Evolutionary conservation across 2,797 vertebrate species (phyloP).

Genomic region (Acipenser oxyrinchus): DNA sequence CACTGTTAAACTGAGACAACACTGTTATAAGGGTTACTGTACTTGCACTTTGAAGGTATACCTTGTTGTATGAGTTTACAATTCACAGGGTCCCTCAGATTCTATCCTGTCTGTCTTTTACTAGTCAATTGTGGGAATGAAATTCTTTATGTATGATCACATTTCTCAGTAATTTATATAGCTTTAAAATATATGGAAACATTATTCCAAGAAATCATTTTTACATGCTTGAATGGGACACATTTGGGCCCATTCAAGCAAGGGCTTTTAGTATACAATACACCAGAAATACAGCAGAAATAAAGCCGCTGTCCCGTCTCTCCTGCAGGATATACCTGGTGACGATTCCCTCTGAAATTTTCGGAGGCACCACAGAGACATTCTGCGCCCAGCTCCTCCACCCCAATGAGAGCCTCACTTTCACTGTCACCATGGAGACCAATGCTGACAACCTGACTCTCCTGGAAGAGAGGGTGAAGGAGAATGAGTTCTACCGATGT

Average conservation of each 20-base stretch:
- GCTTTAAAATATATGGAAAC: neutral
- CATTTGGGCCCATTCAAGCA: too few species aligned
- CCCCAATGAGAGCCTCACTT: constrained; percentile 15
- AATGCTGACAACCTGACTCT: constrained; percentile 3
- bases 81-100: too few species aligned
- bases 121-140: too few species aligned
- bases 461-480: constrained; percentile 24
- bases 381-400: constrained; percentile 46
- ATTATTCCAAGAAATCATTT: neutral
- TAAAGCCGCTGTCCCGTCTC: neutral
- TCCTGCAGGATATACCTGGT: constrained; percentile 45
- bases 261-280: neutral
- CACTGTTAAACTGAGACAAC: too few species aligned
- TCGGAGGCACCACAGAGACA: constrained; percentile 41
- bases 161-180: neutral
- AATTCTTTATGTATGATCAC: neutral
- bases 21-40: too few species aligned
- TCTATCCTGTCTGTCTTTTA: too few species aligned
- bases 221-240: too few species aligned
- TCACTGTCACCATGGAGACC: constrained; percentile 32
- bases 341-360: constrained; percentile 47
- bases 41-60: too few species aligned
- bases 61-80: too few species aligned
- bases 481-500: constrained; percentile 41
- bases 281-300: neutral